Percentiles rank a stretch among this genome's conserved stretches.
phyloP scores from a whole-genome alignment of 2,888 invertebrate genomes.

The Deilephila porcellus region DNA sequence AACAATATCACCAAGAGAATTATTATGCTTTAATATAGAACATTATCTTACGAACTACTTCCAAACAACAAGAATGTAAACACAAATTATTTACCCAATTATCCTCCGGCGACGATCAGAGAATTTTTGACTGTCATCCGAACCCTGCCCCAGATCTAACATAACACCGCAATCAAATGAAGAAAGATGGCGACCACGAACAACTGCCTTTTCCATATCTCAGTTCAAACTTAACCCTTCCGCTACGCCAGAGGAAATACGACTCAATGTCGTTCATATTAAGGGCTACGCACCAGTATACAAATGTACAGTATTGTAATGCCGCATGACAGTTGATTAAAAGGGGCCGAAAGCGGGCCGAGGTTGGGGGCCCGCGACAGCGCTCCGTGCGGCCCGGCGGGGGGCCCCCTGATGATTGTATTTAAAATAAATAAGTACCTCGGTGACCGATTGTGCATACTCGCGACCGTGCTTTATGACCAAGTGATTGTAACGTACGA shows the following conservation, averaged over 20 bases:
- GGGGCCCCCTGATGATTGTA: conserved; percentile 83
- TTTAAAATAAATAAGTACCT: conserved; percentile 85
- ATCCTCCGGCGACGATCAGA: conserved; percentile 34
- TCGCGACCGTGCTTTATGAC: conserved; percentile 68
- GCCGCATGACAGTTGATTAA: conserved; percentile 83
- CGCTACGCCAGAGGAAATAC: conserved; percentile 37
- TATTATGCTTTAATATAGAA: too few species aligned
- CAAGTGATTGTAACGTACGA: conserved; percentile 58
- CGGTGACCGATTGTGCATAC: conserved; percentile 83
- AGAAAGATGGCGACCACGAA: conserved; percentile 68
- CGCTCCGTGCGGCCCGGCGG: conserved; percentile 75
- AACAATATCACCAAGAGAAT: too few species aligned
- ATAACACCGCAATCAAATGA: conserved; percentile 73
- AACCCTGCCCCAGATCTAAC: conserved; percentile 69
- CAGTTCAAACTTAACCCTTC: conserved; percentile 42
- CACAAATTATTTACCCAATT: conserved; percentile 27
- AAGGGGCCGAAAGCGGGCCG: conserved; percentile 80
- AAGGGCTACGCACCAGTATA: conserved; percentile 31
- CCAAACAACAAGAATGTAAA: not conserved
- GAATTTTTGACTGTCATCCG: conserved; percentile 54
- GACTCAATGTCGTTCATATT: conserved; percentile 36
- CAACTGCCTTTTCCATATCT: conserved; percentile 51
- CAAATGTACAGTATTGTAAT: conserved; percentile 48
- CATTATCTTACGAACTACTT: not conserved
- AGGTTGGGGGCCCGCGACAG: conserved; percentile 83